Base-by-base conservation (phyloP, 2,797 vertebrate genomes). In the Nasua narica region DNA sequence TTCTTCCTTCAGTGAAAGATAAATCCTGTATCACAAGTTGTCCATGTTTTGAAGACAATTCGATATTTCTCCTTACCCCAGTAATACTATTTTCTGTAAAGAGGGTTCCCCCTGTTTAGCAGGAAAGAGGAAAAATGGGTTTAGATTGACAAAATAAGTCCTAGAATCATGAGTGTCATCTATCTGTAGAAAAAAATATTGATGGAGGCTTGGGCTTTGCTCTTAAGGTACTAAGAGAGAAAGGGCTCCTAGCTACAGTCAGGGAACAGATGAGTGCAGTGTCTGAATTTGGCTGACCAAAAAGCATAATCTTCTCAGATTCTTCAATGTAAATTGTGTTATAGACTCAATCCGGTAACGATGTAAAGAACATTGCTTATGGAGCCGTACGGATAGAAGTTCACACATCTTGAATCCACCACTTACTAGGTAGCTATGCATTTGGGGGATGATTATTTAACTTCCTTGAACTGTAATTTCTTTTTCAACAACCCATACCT, bases 401-500 rank as follows among this genome's bases (percentile, higher is more conserved):
- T 84, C 35, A 93, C 35, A 93, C 50, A 84, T 50, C 50, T 81
- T 94, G 70, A 93, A 48, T 78, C 46, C 0, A 35, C 76, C 5
- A 82, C 23, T 65, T 88, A 46, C 19, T 67, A 56, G 50, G 3
- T 84, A 78, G 21, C 15, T 37, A 16, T 48, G 18, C n/a, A 50
- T 89, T 46, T 84, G 74, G 79, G 56, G 35, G 32, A n/a, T 1
- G 95, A 79, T 83, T 67, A 92, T 58, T 96, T 95, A 65, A 88
- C 18, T 78, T 96, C 77, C 7, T 74, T 88, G n/a, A 92, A 58
- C n/a, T 86, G n/a, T 52, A 94, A 43, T 81, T 88, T 90, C 4
- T 91, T 96, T 83, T 62, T 94, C 93, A 95, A n/a, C 54, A 96
- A 69, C 23, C 29, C 69, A 91, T 65, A 48, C 40, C 27, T 89